Conservation (phyloP, 2,797 vertebrate species). For the Characodon lateralis region DNA sequence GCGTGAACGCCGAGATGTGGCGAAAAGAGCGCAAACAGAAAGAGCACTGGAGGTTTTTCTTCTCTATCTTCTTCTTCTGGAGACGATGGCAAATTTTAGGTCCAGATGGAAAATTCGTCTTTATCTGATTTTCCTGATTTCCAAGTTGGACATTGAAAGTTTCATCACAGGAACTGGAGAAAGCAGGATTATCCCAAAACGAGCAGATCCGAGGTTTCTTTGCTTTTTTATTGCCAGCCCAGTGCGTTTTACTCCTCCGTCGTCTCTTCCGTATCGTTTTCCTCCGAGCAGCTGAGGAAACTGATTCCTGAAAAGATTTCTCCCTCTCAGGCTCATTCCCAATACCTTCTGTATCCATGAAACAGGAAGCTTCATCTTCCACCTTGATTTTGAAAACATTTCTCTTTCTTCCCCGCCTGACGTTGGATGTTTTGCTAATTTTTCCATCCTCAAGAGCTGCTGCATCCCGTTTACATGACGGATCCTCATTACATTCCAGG, state of each 20-base stretch:
- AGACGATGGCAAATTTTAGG: neutral
- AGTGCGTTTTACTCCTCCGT: conserved; percentile 7
- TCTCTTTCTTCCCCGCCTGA: neutral
- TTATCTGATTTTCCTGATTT: neutral
- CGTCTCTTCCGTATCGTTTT: conserved; percentile 5
- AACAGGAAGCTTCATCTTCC: neutral
- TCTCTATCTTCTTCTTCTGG: neutral
- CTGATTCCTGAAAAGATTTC: neutral
- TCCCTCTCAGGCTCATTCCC: neutral
- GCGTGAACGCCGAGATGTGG: conserved; percentile 51
- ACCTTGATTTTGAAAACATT: fast-evolving
- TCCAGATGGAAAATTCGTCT: neutral
- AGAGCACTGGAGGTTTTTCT: conserved; percentile 38
- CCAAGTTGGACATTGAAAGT: neutral
- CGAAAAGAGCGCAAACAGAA: conserved; percentile 57
- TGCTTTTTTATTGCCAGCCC: conserved; percentile 7
- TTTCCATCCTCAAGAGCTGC: neutral
- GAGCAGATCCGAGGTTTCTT: conserved; percentile 1
- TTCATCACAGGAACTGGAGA: neutral
- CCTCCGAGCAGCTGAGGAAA: neutral
- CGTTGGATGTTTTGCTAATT: neutral
- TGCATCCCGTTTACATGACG: neutral
- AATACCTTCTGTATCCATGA: neutral
- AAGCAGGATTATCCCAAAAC: neutral
- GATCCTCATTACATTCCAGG: neutral